Evolutionary conservation across 2,888 invertebrate species (phyloP), one percentile per base, ranked within the genome.

Genomic region (Suillia variegata): DNA sequence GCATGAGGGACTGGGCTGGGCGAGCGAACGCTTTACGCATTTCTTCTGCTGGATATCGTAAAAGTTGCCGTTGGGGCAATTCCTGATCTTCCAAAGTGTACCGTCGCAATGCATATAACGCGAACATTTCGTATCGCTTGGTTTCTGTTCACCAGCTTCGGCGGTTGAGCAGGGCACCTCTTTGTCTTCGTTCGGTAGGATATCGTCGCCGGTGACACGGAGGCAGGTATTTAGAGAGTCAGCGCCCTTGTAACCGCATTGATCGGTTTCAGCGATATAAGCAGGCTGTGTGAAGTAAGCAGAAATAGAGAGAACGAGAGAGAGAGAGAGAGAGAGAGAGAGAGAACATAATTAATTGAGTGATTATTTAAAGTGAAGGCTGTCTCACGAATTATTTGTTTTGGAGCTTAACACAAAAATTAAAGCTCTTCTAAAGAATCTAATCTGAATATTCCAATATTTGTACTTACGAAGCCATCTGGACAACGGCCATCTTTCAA

Each of bases 21-120:
- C 71, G 15, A 45, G 2, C 45, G 59, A 48, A 5, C 71, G 69
- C 6, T 42, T 4, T 2, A 47, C 38, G 20, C 71, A 71, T 8
- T 12, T 15, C 2, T 51, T n/a, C 2, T 6, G 24, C 5, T n/a
- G 2, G 2, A 58, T 57, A 57, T 70, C 63, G 24, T 33, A 70
- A 47, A 24, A 66, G 2, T 15, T 42, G 5, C 54, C 58, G 45
- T 8, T 38, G 1, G 2, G 1, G 33, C 70, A 70, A 2, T 45
- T 38, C 5, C 54, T 26, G 2, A n/a, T 38, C 8, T 15, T 26
- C 24, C 54, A 69, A 3, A 42, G 17, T 5, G 18, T 33, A 21
- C 61, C 62, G 21, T 3, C 48, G 57, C 70, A 70, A 1, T 22
- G 22, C 10, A 62, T 61, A 26, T 67, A 69, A 2, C 58, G 58